Percentiles rank a stretch among this genome's conserved stretches.
phyloP scores from a whole-genome alignment of 1,140 invertebrate genomes.

The Eulimnadia texana region DNA sequence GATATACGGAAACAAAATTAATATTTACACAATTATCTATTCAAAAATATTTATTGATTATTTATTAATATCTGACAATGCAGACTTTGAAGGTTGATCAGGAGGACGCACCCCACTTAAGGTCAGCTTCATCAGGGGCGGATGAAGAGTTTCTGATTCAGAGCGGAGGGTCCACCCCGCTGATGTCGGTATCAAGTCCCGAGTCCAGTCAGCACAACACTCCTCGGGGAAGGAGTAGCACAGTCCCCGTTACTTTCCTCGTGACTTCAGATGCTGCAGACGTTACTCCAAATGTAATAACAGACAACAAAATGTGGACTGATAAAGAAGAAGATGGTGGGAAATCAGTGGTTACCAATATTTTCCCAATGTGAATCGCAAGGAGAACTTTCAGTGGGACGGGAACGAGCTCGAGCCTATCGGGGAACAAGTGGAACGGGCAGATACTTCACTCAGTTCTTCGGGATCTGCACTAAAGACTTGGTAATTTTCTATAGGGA shows the following conservation, averaged over 20 bases:
- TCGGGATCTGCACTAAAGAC: too few species aligned
- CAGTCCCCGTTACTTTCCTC: too few species aligned
- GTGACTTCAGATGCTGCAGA: too few species aligned
- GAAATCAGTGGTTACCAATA: too few species aligned
- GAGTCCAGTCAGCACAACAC: background rate
- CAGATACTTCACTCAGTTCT: too few species aligned
- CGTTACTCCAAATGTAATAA: too few species aligned
- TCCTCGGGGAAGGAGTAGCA: background rate
- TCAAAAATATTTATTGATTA: background rate
- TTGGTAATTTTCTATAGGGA: too few species aligned
- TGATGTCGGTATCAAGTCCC: background rate
- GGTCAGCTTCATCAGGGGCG: background rate
- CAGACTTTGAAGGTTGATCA: background rate
- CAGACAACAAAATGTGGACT: too few species aligned
- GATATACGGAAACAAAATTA: background rate
- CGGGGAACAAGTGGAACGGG: slow-evolving; percentile 9
- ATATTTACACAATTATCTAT: background rate
- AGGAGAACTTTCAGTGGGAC: background rate
- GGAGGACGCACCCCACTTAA: background rate
- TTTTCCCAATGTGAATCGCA: too few species aligned
- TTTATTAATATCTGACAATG: background rate
- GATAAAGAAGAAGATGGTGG: background rate
- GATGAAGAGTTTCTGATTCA: too few species aligned
- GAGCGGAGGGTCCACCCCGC: background rate
- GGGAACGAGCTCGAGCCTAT: slow-evolving; percentile 5